Evolutionary conservation across 2,797 vertebrate species (phyloP).

Genomic region (Botia almorhae): DNA sequence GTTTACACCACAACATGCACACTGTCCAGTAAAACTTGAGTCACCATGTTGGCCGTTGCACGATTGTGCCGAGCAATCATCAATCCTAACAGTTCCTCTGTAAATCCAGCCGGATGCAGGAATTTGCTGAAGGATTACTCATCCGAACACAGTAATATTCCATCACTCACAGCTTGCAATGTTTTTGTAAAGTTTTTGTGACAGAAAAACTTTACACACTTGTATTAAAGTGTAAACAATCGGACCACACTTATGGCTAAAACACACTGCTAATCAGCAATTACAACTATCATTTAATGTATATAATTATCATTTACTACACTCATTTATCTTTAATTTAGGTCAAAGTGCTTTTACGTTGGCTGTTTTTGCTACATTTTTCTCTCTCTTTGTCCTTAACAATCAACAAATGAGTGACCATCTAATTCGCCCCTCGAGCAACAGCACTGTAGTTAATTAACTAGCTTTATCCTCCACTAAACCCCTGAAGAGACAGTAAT

Average conservation of each 20-base stretch:
- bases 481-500: conserved; percentile 39
- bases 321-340: too few species aligned
- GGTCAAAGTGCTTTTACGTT: background rate
- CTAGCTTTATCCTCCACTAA: conserved; percentile 33
- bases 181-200: background rate
- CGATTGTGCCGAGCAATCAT: background rate
- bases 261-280: background rate
- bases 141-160: background rate
- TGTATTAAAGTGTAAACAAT: background rate
- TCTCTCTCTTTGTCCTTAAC: background rate
- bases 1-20: background rate
- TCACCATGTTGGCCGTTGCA: background rate
- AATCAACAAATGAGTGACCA: conserved; percentile 8
- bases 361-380: background rate
- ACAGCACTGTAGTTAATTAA: conserved; percentile 39
- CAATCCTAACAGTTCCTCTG: conserved; percentile 7
- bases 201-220: background rate
- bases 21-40: conserved; percentile 20
- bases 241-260: background rate
- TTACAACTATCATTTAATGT: too few species aligned
- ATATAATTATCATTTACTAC: too few species aligned
- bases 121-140: background rate
- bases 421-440: conserved; percentile 21
- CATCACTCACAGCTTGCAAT: background rate
- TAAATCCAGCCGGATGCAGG: conserved; percentile 1